Evolutionary conservation across 2,888 invertebrate genomes (phyloP).

Genomic region (Agonopterix arenella): DNA sequence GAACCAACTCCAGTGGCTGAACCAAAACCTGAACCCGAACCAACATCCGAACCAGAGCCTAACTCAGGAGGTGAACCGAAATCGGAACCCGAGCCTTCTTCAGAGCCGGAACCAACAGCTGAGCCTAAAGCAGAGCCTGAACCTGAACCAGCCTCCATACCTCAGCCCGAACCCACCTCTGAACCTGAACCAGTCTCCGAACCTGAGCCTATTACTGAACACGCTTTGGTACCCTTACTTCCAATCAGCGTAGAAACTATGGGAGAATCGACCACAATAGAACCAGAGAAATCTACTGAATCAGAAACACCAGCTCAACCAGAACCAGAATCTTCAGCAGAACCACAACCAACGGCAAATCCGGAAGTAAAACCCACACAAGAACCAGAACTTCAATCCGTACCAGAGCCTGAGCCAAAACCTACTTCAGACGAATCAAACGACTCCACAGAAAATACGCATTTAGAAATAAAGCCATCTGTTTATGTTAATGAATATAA

Average conservation of each 20-base stretch:
- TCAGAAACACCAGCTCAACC: slow-evolving; percentile 19
- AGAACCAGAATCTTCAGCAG: slow-evolving; percentile 7
- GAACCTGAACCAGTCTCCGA: slow-evolving; percentile 20
- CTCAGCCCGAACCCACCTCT: slow-evolving; percentile 17
- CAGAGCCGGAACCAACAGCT: slow-evolving; percentile 18
- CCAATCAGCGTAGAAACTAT: no score
- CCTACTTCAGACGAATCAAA: slow-evolving; percentile 14
- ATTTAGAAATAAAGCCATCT: slow-evolving; percentile 12
- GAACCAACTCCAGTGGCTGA: slow-evolving; percentile 25
- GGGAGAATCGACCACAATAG: no score
- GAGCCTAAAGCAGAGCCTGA: slow-evolving; percentile 10
- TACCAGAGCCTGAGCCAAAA: slow-evolving; percentile 13
- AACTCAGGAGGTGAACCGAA: slow-evolving; percentile 28
- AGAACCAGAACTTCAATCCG: slow-evolving; percentile 14
- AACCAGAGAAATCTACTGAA: no score
- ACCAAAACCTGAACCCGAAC: slow-evolving; percentile 33
- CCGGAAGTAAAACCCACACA: slow-evolving; percentile 22
- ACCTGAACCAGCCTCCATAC: slow-evolving; percentile 9
- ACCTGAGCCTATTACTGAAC: slow-evolving; percentile 19
- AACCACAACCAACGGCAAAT: slow-evolving; percentile 17
- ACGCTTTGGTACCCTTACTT: no score
- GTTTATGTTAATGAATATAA: slow-evolving; percentile 11
- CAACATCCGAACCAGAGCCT: slow-evolving; percentile 35
- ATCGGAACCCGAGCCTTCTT: slow-evolving; percentile 33
- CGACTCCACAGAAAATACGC: slow-evolving; percentile 5